These are phyloP conservation scores for Aradophagus sp. DNA, from an alignment of 1,140 invertebrate genomes.

Conservation along the genomic window DNA sequence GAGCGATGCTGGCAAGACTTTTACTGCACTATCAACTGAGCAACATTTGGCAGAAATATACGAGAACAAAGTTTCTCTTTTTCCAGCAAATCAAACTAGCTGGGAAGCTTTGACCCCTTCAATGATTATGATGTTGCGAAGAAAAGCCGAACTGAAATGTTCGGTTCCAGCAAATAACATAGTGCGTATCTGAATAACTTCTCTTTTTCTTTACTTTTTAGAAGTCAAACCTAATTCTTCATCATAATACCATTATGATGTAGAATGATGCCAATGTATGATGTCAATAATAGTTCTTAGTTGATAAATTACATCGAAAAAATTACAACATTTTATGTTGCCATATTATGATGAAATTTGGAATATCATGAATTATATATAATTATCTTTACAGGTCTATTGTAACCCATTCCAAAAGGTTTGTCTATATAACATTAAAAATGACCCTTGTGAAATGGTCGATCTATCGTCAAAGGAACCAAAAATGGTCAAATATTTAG, in stretches of 20 bases:
- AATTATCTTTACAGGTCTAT: slow-evolving; percentile 53
- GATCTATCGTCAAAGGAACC: slow-evolving; percentile 79
- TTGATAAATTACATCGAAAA: too few relatives aligned
- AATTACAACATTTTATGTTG: too few relatives aligned
- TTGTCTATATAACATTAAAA: slow-evolving; percentile 83
- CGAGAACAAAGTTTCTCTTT: slow-evolving; percentile 69
- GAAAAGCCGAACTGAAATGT: slow-evolving; percentile 72
- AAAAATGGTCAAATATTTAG: slow-evolving; percentile 70
- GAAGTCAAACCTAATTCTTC: too few relatives aligned
- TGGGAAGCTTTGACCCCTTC: slow-evolving; percentile 63
- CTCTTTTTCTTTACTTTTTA: too few relatives aligned
- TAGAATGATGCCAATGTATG: too few relatives aligned
- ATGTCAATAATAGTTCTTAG: too few relatives aligned
- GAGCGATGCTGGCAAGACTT: slow-evolving; percentile 72
- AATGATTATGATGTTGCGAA: slow-evolving; percentile 67
- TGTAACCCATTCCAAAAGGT: slow-evolving; percentile 77
- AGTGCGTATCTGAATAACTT: slow-evolving; percentile 1
- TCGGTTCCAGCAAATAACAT: slow-evolving; percentile 51
- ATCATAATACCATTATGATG: too few relatives aligned
- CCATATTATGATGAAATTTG: too few relatives aligned
- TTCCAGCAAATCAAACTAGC: too few relatives aligned
- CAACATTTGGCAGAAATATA: slow-evolving; percentile 70
- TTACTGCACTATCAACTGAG: too few relatives aligned
- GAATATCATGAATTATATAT: not conserved
- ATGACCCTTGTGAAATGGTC: slow-evolving; percentile 85